Base-by-base conservation (phyloP, 2,797 vertebrate species). In the Micrastur ruficollis region DNA sequence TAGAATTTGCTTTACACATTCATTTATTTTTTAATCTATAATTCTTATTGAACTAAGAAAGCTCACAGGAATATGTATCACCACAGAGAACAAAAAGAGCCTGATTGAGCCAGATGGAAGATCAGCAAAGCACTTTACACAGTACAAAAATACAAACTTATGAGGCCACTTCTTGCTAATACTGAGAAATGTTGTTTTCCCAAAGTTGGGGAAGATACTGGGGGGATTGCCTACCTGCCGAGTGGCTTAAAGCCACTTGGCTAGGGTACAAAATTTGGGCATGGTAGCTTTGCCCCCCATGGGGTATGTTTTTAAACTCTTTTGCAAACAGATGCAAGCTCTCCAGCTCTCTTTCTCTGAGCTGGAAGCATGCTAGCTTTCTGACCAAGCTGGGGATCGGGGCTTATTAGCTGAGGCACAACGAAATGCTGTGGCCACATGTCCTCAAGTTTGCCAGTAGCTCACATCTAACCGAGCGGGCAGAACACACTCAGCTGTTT, bases 21-120 rank as follows among this genome's bases (percentile, higher is more conserved):
- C 93, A 58, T 96, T 96, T 95, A 87, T 93, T 96, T 97, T 97
- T 96, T 93, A 94, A 96, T 96, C 96, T 97, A 90, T 95, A 97
- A 97, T 96, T 96, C 93, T 79, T 95, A 94, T 83, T 95, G 92
- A 96, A 95, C 92, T 91, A 83, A 89, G 86, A 92, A 90, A 86
- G 86, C 79, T 94, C 94, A n/a, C 65, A 83, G 86, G 96, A 68
- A 55, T 93, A n/a, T 66, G 31, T 89, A 91, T 89, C 92, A 79
- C 81, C 53, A 23, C 38, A 2, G 32, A 95, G 92, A 96, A 97
- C 89, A 97, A 81, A 96, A 93, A 92, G 84, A 93, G 81, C 79
- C 72, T 90, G 79, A 93, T 81, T 79, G 92, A 96, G 55, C 49
- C 59, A n/a, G 84, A 92, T 91, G 81, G 93, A 89, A 81, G 79